Evolutionary conservation across 1,140 invertebrate species (phyloP), one percentile per base, ranked within the genome.

Genomic region (Bombus terrestris): DNA sequence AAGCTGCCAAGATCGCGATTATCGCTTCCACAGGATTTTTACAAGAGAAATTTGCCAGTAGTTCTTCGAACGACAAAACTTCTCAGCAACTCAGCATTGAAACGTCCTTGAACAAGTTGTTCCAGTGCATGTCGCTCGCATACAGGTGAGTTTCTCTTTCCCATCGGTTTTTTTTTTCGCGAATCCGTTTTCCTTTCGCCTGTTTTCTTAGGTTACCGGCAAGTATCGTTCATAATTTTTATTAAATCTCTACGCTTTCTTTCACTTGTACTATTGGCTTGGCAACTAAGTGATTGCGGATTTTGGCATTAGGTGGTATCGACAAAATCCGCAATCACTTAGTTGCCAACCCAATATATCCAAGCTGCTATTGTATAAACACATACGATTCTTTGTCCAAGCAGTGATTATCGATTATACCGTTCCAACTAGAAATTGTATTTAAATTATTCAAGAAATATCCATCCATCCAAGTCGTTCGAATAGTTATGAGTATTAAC

Each of bases 41-140:
- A 0, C 83, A 93, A 3, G 92, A 93, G 59, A 93, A 89, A 83
- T 94, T 95, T 37, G 94, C 97, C 96, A 90, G 96, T 96, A 69
- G 37, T 10, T 91, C 96, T 96, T 85, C 96, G 96, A 71, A 68
- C 96, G 92, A 96, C 96, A 83, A 97, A 97, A 94, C 95, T 95
- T 92, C 95, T 85, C 97, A 97, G 93, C 97, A 97, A 90, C 95
- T 98, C 87, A 97, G 97, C 91, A 99, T 99, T 92, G 99, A 99
- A 94, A 98, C 97, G 69, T 99, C 98, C 62, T 96, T 99, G 69
- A 98, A 98, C 88, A 99, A 99, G 95, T 96, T 99, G 69, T 99
- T 99, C 94, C 97, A 99, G 94, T 99, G 98, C 95, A 99, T 99
- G 98, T 98, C 98, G 85, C 95, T 99, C 86, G 98, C 98, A 43